Base-by-base conservation (phyloP, 2,113 vertebrate species). In the Passerina amoena region DNA sequence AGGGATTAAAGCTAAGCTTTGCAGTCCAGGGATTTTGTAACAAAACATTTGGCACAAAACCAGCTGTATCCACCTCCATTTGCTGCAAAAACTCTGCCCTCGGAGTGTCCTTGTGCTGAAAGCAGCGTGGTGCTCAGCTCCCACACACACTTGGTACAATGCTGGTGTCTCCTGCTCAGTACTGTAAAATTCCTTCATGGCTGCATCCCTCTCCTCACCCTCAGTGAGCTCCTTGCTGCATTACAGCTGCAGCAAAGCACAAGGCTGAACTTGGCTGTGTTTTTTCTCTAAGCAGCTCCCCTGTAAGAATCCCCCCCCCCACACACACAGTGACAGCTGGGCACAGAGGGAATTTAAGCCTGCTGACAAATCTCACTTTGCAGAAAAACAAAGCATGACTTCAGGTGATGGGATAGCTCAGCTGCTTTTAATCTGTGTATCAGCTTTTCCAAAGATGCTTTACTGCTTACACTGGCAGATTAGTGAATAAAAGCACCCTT, bases 391-490 rank as follows among this genome's bases (percentile, higher is more conserved):
- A 70, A 73, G n/a, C 4, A 1, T 25, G 69, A 53, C 69, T 93
- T 91, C 88, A 86, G 90, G 72, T 89, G 82, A 54, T 1, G 17
- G 30, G 23, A 53, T 9, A 17, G 82, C 78, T 79, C 85, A 78
- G 69, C 84, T 87, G 47, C 85, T 84, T 30, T 42, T 87, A n/a
- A 78, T 71, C 75, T 45, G 42, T 33, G 15, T 27, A 54, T 63
- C 82, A 85, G 86, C 85, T 85, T 87, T 87, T 79, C 65, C 69
- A 71, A 66, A 87, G 90, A 53, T 11, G 45, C 35, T 76, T 92
- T 73, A 40, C 15, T 61, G 82, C 89, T 95, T 66, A 57, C 3
- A 24, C 35, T 50, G 78, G 47, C 44, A 79, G 65, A 79, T 71
- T 42, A 87, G 65, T 7, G 37, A 73, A 35, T 59, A 53, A 93